phyloP scores from a whole-genome alignment of 1,140 invertebrate genomes.

The Macrobrachium nipponense region DNA sequence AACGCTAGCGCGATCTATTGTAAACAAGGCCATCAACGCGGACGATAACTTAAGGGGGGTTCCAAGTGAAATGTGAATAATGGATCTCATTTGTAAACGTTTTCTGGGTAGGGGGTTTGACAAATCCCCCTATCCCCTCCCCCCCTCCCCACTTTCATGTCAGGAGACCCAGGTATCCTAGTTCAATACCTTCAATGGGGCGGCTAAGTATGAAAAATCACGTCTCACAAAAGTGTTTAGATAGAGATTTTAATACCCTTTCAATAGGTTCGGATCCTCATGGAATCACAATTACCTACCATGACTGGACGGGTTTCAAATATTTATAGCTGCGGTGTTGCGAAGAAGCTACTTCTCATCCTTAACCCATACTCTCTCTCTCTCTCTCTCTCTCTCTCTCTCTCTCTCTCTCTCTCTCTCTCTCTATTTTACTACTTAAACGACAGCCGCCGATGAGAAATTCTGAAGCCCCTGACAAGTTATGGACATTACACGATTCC shows the following conservation, averaged over 20 bases:
- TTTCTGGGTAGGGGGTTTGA: conserved; percentile 29
- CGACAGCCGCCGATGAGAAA: background rate
- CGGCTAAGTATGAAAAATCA: conserved; percentile 59
- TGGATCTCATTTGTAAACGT: conserved; percentile 52
- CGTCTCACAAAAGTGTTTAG: conserved; percentile 58
- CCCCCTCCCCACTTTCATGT: too few relatives aligned
- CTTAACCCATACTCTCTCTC: background rate
- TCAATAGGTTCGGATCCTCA: conserved; percentile 60
- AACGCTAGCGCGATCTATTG: too few relatives aligned
- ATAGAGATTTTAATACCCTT: conserved; percentile 62
- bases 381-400: conserved; percentile 16
- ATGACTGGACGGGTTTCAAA: conserved; percentile 54
- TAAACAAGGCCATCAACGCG: too few relatives aligned
- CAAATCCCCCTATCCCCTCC: background rate
- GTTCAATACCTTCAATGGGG: conserved; percentile 55
- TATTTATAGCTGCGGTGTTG: conserved; percentile 42
- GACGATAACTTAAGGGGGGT: too few relatives aligned
- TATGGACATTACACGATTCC: too few relatives aligned
- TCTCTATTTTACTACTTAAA: background rate
- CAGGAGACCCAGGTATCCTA: background rate
- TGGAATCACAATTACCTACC: conserved; percentile 61
- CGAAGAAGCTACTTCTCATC: conserved; percentile 18
- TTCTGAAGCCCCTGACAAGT: background rate
- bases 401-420: conserved; percentile 23
- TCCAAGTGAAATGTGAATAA: conserved; percentile 49